Evolutionary conservation across 2,888 invertebrate genomes (phyloP), one percentile per base, ranked within the genome.

Genomic region (Drosophila rubida): DNA sequence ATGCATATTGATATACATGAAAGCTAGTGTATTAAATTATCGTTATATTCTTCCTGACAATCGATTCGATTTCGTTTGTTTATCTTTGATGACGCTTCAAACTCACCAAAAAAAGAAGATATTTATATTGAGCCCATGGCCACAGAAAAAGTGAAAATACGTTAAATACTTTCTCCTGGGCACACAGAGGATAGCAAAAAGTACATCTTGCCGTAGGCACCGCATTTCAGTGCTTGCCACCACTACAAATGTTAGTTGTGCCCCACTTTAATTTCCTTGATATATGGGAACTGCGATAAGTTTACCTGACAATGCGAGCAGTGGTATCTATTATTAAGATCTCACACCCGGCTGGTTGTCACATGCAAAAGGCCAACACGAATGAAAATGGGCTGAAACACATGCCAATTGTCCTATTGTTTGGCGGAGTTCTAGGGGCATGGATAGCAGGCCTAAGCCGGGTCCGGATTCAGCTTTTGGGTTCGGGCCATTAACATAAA

Each of bases 401-500:
- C 75, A 86, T 82, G 80, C 76, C 86, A 80, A 86, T 86, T 78
- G 83, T 76, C 86, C 51, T 63, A 64, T 76, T 54, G 53, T 76
- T 76, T 51, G 50, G 46, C 46, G 45, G 45, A 39, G 45, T 9
- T 16, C 8, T n/a, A 14, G n/a, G n/a, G 14, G 19, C 5, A 23
- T 14, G 30, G 22, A 11, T 6, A 35, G 14, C 11, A 19, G 41
- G 19, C 19, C 44, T 75, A 76, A 71, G 68, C 68, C 64, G 62
- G 67, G 50, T 37, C 11, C 16, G 30, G 53, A 30, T 48, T 41
- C 46, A 35, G 59, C n/a, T 30, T 51, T 59, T 19, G 59, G 73
- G 61, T 57, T 48, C 45, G 61, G 66, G 86, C 83, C 84, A 83
- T 83, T 83, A 83, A 83, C 82, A 86, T 83, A 83, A 78, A 69